A percentile compares a stretch with the other conserved stretches of the same genome.
These are phyloP conservation scores for Cariama cristata DNA, from an alignment of 2,113 vertebrate species.

Conservation along the genomic window DNA sequence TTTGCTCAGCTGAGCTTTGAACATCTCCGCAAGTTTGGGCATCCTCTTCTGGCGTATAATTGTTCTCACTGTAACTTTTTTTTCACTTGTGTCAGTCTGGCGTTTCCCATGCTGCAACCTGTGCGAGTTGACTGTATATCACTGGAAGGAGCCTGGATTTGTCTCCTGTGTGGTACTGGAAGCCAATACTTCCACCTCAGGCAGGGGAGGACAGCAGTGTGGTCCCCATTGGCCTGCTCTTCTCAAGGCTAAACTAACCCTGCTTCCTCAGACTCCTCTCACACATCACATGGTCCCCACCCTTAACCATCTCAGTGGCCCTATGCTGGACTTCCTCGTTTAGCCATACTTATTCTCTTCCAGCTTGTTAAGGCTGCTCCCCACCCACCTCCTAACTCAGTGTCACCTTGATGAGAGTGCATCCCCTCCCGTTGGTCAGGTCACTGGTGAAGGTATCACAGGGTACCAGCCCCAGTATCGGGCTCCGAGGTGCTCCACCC, in stretches of 20 bases:
- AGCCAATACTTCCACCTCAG: not conserved
- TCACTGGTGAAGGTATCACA: not conserved
- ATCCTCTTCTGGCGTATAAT: not conserved
- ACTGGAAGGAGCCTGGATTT: not conserved
- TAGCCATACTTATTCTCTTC: not conserved
- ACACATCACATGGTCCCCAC: fast-evolving
- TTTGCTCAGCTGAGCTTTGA: not conserved
- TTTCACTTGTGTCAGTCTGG: not conserved
- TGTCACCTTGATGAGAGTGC: not conserved
- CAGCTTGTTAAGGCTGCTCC: not conserved
- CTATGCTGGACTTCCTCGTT: not conserved
- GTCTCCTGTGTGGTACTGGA: not conserved
- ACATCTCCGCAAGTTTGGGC: not conserved
- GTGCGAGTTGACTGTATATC: not conserved
- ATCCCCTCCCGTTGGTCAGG: not conserved
- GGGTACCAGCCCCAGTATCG: fast-evolving
- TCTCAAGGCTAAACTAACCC: not conserved
- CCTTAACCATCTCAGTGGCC: not conserved
- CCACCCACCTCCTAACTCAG: not conserved
- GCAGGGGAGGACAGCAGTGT: not conserved
- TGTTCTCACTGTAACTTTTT: not conserved
- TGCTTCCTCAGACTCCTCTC: not conserved
- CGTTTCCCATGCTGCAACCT: not conserved
- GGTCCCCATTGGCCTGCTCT: not conserved
- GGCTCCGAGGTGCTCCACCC: not conserved